Base-by-base conservation (phyloP, 2,113 vertebrate species). In the Narcine bancroftii region DNA sequence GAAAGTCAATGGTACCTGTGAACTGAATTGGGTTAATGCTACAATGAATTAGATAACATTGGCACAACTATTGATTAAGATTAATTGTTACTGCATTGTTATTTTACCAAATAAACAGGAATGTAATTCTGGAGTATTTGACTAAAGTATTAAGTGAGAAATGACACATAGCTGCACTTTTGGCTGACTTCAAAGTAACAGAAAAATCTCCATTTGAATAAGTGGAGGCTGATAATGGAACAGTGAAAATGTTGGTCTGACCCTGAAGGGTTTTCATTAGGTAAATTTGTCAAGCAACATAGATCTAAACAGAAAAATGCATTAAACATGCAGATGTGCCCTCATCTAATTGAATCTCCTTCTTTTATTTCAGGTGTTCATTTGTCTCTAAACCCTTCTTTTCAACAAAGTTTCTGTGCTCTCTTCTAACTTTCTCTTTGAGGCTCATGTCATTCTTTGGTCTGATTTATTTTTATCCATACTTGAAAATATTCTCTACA, bases 121-220 rank as follows among this genome's bases (percentile, higher is more conserved):
- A 19, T 56, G 77, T 81, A 45, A 81, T 81, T 50, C 77, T 81
- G 77, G 77, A 81, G 77, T 81, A 81, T 81, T 81, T 81, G 77
- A 45, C 42, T 81, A 81, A 81, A 77, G 77, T 45, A 65, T 89
- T 89, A 6, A 39, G 36, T 39, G 6, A 65, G 5, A 65, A 63
- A 89, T 63, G 36, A 5, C 17, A 65, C 83, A 65, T 63, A 2
- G 6, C 39, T 89, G 63, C n/a, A 89, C 21, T 15, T 65, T 89
- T 89, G n/a, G 3, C 33, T 85, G 2, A 63, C 65, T 89, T 89
- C 56, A 63, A 63, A 63, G 85, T 65, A 39, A 24, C 63, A 24
- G 56, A 39, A n/a, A 24, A 89, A 89, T 65, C 33, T 89, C 36
- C 56, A 42, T 9, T 60, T 65, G 60, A 17, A 5, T 89, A 56